These are phyloP conservation scores for Lepidothrix coronata DNA, from an alignment of 2,113 vertebrate genomes.

Conservation along the genomic window DNA sequence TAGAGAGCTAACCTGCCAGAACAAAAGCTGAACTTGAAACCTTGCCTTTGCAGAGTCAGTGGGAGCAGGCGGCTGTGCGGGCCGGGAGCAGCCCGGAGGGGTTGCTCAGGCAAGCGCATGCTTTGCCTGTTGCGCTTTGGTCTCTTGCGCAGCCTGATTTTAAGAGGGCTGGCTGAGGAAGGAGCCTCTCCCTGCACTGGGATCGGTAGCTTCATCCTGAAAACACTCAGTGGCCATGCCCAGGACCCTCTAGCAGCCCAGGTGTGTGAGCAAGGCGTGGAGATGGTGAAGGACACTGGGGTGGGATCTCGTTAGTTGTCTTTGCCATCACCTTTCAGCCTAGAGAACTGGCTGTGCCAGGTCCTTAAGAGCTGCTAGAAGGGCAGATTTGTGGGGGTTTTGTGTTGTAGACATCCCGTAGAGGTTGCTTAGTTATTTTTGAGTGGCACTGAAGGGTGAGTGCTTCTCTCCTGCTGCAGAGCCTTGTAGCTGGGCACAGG, in stretches of 20 bases:
- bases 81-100: background rate
- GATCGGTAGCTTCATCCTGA: background rate
- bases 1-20: constrained; percentile 40
- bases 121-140: background rate
- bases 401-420: background rate
- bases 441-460: background rate
- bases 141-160: background rate
- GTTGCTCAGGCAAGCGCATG: background rate
- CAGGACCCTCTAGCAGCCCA: background rate
- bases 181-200: background rate
- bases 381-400: background rate
- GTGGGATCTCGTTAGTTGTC: background rate
- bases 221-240: background rate
- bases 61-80: fast-evolving
- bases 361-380: background rate
- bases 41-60: background rate
- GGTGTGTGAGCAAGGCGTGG: background rate
- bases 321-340: background rate
- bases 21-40: constrained; percentile 50
- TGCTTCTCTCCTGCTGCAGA: background rate
- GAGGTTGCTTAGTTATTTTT: background rate
- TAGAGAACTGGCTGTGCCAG: background rate
- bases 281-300: background rate
- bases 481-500: background rate
- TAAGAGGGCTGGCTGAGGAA: background rate